These are phyloP conservation scores for Priocnemis perturbator DNA, from an alignment of 2,888 invertebrate species.

Conservation along the genomic window DNA sequence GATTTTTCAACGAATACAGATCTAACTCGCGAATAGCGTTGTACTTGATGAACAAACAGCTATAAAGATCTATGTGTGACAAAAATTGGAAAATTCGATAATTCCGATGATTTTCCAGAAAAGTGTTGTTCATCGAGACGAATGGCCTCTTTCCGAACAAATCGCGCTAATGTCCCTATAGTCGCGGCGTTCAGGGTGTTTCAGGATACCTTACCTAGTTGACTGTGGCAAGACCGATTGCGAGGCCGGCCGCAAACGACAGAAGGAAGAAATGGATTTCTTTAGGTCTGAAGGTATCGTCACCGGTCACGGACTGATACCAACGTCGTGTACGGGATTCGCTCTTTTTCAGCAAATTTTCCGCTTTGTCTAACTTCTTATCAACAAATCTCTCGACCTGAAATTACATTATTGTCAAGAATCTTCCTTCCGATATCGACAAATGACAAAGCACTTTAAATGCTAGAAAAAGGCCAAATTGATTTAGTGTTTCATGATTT, in stretches of 20 bases:
- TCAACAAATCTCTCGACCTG: slow-evolving; percentile 90
- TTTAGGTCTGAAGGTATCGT: slow-evolving; percentile 81
- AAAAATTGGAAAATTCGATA: too few relatives aligned
- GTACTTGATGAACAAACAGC: too few relatives aligned
- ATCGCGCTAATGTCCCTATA: too few relatives aligned
- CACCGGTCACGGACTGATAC: slow-evolving; percentile 83
- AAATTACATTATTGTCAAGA: slow-evolving; percentile 23
- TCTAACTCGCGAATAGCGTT: too few relatives aligned
- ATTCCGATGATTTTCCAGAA: too few relatives aligned
- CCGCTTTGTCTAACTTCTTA: slow-evolving; percentile 88
- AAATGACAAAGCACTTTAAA: neutral
- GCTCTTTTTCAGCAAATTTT: slow-evolving; percentile 83
- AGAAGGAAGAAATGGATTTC: slow-evolving; percentile 88
- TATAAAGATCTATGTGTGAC: too few relatives aligned
- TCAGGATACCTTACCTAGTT: slow-evolving; percentile 61
- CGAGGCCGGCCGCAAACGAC: slow-evolving; percentile 88
- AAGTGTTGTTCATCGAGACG: too few relatives aligned
- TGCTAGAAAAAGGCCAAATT: neutral
- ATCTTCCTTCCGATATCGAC: too few relatives aligned
- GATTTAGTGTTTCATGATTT: neutral
- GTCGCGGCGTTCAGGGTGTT: too few relatives aligned
- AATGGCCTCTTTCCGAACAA: too few relatives aligned
- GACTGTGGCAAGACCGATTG: slow-evolving; percentile 79
- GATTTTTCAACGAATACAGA: too few relatives aligned
- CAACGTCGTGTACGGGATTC: slow-evolving; percentile 85